Base-by-base conservation (phyloP, 2,113 vertebrate genomes). In the Mohoua ochrocephala region DNA sequence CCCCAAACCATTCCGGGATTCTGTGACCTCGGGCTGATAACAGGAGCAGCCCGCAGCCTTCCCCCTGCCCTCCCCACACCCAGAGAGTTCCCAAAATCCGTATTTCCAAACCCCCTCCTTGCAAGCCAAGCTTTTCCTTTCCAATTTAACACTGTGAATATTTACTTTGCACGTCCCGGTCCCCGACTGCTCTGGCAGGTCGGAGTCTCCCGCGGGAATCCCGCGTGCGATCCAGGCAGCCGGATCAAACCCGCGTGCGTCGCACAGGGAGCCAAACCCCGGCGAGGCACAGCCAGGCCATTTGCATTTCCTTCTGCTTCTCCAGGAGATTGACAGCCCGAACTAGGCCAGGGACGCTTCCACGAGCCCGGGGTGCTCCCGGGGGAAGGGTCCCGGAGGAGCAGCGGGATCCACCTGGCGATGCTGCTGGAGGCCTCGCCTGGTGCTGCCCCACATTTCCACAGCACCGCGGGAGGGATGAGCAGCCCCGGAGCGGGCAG, bases 391-490 rank as follows among this genome's bases (percentile, higher is more conserved):
- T 16, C 20, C 63, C 18, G 1, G 4, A 22, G 67, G 50, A 56
- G 28, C 13, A 84, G 71, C 2, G 1, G 41, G 31, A 47, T 41
- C 24, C n/a, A 0, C 9, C 70, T 23, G 14, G 18, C 2, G 67
- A 10, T 71, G 69, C 49, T 70, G 68, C 68, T 13, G 47, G 47
- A 17, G 30, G 67, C 10, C 26, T 30, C 30, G 0, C 7, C 69
- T 35, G 10, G 17, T 4, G 60, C 64, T 39, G 49, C 49, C 42
- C 37, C 78, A 4, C 3, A 4, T 11, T 7, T 4, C 3, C 74
- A 1, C 14, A 3, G 28, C 28, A 0, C 44, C 1, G 4, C 13
- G 3, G 13, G 64, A 16, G 50, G 2, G 1, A 26, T 1, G 27
- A 27, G 71, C 85, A 6, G 56, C 44, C n/a, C 24, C 47, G 6